A percentile compares a stretch with the other conserved stretches of the same genome.
Conservation (phyloP, 2,888 invertebrate species). For the Sepiola atlantica region DNA sequence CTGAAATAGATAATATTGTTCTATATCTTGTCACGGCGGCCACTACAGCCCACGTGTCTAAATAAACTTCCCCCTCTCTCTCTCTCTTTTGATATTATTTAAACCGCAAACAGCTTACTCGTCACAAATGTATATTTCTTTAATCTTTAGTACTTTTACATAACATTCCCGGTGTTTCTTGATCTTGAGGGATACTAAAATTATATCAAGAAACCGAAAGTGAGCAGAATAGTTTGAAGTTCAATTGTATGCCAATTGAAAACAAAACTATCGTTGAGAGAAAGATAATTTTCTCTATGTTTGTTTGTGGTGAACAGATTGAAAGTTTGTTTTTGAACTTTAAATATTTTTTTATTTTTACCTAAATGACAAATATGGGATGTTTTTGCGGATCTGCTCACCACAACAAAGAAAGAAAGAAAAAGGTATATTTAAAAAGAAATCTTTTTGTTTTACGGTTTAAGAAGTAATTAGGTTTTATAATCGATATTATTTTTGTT, state of each 20-base stretch:
- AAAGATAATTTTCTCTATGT: too few relatives aligned
- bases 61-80: neutral
- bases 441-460: too few relatives aligned
- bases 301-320: conserved; percentile 6
- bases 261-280: too few relatives aligned
- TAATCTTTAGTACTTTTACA: too few relatives aligned
- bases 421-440: neutral
- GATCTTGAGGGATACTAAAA: too few relatives aligned
- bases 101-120: too few relatives aligned
- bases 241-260: neutral
- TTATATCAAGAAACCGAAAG: neutral
- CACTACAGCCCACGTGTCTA: neutral
- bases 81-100: too few relatives aligned
- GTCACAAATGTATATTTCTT: too few relatives aligned
- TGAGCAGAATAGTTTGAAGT: neutral
- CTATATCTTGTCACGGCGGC: neutral
- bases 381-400: neutral
- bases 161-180: too few relatives aligned
- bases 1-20: too few relatives aligned
- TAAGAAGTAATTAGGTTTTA: too few relatives aligned
- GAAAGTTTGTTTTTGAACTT: neutral
- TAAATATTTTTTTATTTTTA: neutral
- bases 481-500: too few relatives aligned
- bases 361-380: neutral
- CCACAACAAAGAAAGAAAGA: neutral